Evolutionary conservation across 2,888 invertebrate species (phyloP), one percentile per base, ranked within the genome.

Genomic region (Nomada fabriciana): DNA sequence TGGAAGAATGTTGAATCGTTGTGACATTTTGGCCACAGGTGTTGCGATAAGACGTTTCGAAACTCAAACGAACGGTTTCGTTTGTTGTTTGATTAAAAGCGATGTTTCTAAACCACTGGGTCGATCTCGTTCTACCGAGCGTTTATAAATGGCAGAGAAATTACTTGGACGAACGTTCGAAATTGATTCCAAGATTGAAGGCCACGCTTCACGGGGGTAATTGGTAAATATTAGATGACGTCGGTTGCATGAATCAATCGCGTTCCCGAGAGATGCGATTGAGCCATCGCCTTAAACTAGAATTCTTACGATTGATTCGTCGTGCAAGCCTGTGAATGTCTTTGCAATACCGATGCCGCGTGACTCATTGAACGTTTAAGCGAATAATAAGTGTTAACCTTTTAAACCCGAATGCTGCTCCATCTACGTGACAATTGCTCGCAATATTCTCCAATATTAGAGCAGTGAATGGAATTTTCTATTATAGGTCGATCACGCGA

Each of bases 1-100:
- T 69, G 70, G 65, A n/a, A 36, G 57, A 73, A 73, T 67, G 69
- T 61, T 76, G 29, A 29, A 29, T 47, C 71, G 74, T 76, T 69
- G 55, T 67, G 9, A 42, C 77, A 50, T 70, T 67, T 60, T 64
- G 64, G 77, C 76, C 74, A 55, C 76, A 83, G 73, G 83, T 80
- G 83, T 84, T 79, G 69, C 86, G 84, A 79, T 84, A 79, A 84
- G 86, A 68, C 81, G 84, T 86, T 84, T 84, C 76, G 70, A 83
- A 84, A 86, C 82, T 86, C 84, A 79, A 86, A 79, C 76, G 76
- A 75, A 72, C 76, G 76, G 67, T 76, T 74, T 67, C 78, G 75
- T 84, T 72, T 72, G 73, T 71, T 67, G 65, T 76, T 67, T 76
- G 76, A 82, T 82, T 72, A 83, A 72, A 55, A 53, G 42, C 67